phyloP scores from a whole-genome alignment of 1,140 invertebrate genomes.

The Zaprionus vittiger region DNA sequence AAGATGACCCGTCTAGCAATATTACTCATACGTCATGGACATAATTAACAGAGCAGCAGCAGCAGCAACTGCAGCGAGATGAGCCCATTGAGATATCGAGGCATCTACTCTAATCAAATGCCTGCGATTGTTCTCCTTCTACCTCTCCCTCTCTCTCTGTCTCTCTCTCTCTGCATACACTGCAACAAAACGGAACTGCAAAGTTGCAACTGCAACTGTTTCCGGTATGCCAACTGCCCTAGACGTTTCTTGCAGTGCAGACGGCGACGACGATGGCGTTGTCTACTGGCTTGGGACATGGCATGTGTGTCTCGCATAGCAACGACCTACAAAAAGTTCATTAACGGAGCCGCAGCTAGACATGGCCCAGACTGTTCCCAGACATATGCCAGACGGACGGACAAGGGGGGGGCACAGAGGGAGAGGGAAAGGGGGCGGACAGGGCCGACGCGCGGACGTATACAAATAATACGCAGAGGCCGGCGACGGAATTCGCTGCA shows the following conservation, averaged over 20 bases:
- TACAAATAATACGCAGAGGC: constrained; percentile 48
- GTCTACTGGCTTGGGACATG: constrained; percentile 33
- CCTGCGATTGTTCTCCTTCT: constrained; percentile 10
- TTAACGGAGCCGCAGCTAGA: constrained; percentile 80
- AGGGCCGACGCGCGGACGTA: constrained; percentile 46
- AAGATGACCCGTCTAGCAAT: constrained; percentile 48
- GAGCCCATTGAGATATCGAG: constrained; percentile 21
- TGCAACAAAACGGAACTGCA: not conserved
- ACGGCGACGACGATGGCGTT: constrained; percentile 5
- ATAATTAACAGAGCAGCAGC: constrained; percentile 48
- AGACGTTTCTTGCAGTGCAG: not conserved
- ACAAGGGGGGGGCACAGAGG: constrained; percentile 41
- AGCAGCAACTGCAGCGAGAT: constrained; percentile 55
- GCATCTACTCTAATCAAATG: constrained; percentile 19
- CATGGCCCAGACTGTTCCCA: constrained; percentile 83
- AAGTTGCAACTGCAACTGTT: not conserved
- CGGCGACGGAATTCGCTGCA: constrained; percentile 64
- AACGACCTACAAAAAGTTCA: constrained; percentile 85
- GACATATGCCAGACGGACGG: constrained; percentile 72
- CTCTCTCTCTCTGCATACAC: not conserved
- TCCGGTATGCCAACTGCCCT: not conserved
- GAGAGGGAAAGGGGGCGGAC: constrained; percentile 32
- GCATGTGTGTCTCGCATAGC: constrained; percentile 65
- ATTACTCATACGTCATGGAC: constrained; percentile 74
- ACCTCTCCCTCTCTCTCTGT: not conserved